phyloP scores from a whole-genome alignment of 2,888 invertebrate genomes.

The Sycophila texana region DNA sequence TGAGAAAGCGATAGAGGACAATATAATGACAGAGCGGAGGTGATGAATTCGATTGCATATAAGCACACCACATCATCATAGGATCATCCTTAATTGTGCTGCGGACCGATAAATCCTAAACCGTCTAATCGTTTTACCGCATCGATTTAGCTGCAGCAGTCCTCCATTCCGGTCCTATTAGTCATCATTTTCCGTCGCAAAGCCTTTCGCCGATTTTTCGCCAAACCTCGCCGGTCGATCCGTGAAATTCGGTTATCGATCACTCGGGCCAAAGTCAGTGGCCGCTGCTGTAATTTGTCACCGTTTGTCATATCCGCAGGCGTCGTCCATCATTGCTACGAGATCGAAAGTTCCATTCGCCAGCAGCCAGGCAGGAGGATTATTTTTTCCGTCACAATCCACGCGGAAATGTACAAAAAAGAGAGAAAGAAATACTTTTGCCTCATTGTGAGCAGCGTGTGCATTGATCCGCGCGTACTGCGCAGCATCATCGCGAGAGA shows the following conservation, averaged over 20 bases:
- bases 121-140: constrained; percentile 4
- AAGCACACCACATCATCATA: not conserved
- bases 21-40: not conserved
- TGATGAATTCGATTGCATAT: constrained; percentile 7
- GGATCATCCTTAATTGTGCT: constrained; percentile 18
- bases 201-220: not conserved
- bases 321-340: too few species aligned
- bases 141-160: not conserved
- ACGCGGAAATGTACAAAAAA: not conserved
- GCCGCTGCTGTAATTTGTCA: too few species aligned
- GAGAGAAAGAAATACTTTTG: too few species aligned
- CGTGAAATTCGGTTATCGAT: too few species aligned
- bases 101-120: not conserved
- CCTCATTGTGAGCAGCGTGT: too few species aligned
- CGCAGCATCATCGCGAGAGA: not conserved
- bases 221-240: too few species aligned
- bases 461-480: too few species aligned
- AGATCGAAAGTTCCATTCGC: too few species aligned
- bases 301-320: too few species aligned
- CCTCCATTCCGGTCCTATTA: constrained; percentile 4
- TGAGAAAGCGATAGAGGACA: not conserved
- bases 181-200: constrained; percentile 3
- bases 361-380: not conserved
- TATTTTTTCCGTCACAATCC: too few species aligned
- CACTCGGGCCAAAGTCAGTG: too few species aligned